Evolutionary conservation across 1,140 invertebrate species (phyloP), one percentile per base, ranked within the genome.

Genomic region (Eciton burchellii): DNA sequence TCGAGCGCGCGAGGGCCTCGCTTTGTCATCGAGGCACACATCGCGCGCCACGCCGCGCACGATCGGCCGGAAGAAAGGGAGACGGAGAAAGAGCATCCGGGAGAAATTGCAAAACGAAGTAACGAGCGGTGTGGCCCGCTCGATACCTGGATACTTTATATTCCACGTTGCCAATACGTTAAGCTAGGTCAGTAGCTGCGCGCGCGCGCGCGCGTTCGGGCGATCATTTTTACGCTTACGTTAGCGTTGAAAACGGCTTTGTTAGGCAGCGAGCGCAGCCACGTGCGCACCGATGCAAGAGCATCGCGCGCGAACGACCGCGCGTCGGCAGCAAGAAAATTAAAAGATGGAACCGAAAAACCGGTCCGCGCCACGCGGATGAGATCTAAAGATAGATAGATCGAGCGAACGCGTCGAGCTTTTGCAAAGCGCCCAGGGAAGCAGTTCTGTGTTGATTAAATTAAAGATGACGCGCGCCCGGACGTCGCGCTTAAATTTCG

Each of bases 211-310:
- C 52, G 74, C 74, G 63, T 21, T 68, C 62, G 43, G 63, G 74
- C 74, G 74, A 70, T 79, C 56, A 79, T 79, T 79, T 79, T 79
- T 79, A 79, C 49, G 74, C 74, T 79, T 70, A 79, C 63, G 63
- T 68, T 79, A 79, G 49, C 74, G 74, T 35, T 79, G 68, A 79
- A 79, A 79, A 70, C 49, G 41, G 24, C 74, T 79, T 57, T 57
- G 74, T 56, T 57, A 56, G 63, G 4, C 16, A 45, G 12, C 43
- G 26, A 56, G 56, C 21, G 74, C 21, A 35, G 45, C 21, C 35
- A 12, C 35, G 35, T 70, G 24, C 19, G 11, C 2, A 43, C n/a
- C 63, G 43, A 56, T 26, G 11, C 56, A 70, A 45, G 70, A 79
- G 24, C 57, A 57, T 59, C 54, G 74, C 49, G 16, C 24, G 41